Base-by-base conservation (phyloP, 2,888 invertebrate genomes). In the Zonitis immaculata region DNA sequence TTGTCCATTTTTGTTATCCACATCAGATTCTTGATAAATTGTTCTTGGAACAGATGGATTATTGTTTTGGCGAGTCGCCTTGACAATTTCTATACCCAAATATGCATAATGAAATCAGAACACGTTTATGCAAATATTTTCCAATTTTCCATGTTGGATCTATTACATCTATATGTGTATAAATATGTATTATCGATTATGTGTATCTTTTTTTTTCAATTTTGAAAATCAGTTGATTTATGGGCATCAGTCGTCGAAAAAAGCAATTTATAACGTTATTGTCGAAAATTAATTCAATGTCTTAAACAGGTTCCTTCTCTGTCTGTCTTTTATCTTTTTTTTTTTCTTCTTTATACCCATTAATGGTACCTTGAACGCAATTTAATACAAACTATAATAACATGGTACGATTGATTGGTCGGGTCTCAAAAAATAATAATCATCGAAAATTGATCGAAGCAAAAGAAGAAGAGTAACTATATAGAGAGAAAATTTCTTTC, bases 321-420 rank as follows among this genome's bases (percentile, higher is more conserved):
- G 30, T 44, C 14, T 35, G 35, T 35, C 35, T 16, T 14, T 35
- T 16, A 35, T 57, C 50, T 61, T 63, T 65, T 64, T 66, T 63
- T 52, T 58, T n/a, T n/a, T n/a, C n/a, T n/a, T n/a, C n/a, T 55
- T 56, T 58, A 59, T 66, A 58, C 58, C 35, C 62, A 65, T 65
- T 66, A 67, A 65, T 59, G 65, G 65, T 61, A 57, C 57, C 59
- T 47, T 35, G 35, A 35, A 56, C 51, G 58, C 65, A 61, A 61
- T 66, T 65, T 67, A 64, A 66, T 68, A 65, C 66, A 35, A 35
- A 61, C 63, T 62, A 63, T 70, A 70, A 70, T 70, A 69, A 70
- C 62, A 70, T 59, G 66, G 65, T 68, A 60, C 63, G 63, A 66
- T 68, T 67, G 70, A 70, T 70, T 68, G 70, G 65, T 59, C 63